Base-by-base conservation (phyloP, 2,797 vertebrate species). In the Thunnus albacares region DNA sequence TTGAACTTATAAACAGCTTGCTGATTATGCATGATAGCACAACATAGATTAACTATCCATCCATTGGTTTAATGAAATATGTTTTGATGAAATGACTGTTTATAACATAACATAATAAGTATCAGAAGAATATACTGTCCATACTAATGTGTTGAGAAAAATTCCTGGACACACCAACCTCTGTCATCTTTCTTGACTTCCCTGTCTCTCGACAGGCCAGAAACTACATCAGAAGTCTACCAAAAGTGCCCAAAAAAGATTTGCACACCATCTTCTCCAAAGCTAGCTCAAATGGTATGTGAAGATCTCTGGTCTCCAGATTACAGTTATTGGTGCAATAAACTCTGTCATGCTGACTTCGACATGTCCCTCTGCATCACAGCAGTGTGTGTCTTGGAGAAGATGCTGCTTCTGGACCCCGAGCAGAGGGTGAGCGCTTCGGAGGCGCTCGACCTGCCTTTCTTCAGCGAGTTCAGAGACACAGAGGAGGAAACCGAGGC, bases 351-450 rank as follows among this genome's bases (percentile, higher is more conserved):
- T 30, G 51, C 26, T 68, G 18, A 70, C 28, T 13, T n/a, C 24
- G 20, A 33, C 12, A 2, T 68, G 51, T 67, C 0, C 58, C 1
- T 77, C 9, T 82, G 55, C 20, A 0, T 26, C 18, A 33, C 88
- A 99, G 98, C 97, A 0, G 96, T 99, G 85, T 93, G 90, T 77
- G 96, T 98, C 69, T 82, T 99, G 92, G 98, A 99, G 71, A 97
- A 96, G 83, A 99, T 99, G 98, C 93, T 99, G 79, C 96, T 99
- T 26, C 94, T 99, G 82, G 98, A 99, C 72, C 97, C 97, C 0
- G 98, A 99, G 76, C 93, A 92, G 83, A 94, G 98, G 87, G 94
- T 96, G 81, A 97, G 97, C 0, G 98, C 98, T 0, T 95, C 96
- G 0, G 96, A 98, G 83, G 97, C 97, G 0, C 91, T 99, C 64